Conservation (phyloP, 2,888 invertebrate genomes). For the Chouioia cunea region DNA sequence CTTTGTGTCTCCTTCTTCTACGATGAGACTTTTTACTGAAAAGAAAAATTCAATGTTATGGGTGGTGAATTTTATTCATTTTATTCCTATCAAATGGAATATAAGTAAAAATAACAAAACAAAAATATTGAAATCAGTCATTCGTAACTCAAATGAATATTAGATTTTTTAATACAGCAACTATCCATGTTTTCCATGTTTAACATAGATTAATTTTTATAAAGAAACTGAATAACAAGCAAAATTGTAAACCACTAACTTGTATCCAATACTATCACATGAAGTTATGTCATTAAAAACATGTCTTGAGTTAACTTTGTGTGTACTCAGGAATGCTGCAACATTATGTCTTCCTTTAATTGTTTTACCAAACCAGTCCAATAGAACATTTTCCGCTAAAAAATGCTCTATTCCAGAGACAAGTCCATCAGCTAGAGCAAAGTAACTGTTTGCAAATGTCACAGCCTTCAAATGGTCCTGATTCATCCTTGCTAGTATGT, state of each 20-base stretch:
- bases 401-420: constrained; percentile 70
- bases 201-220: constrained; percentile 13
- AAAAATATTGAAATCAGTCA: no score
- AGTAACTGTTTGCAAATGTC: constrained; percentile 70
- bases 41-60: constrained; percentile 13
- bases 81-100: no score
- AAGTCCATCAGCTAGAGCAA: constrained; percentile 69
- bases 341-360: constrained; percentile 74
- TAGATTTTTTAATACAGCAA: no score
- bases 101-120: no score
- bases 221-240: constrained; percentile 34
- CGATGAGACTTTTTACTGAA: constrained; percentile 23
- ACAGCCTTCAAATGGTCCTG: constrained; percentile 56
- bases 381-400: constrained; percentile 70
- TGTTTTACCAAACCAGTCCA: constrained; percentile 78
- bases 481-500: constrained; percentile 32
- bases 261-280: constrained; percentile 48
- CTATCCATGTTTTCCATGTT: no score
- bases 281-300: constrained; percentile 68
- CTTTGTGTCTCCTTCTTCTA: constrained; percentile 10
- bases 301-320: constrained; percentile 71
- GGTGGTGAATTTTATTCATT: not conserved
- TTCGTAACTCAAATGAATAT: no score
- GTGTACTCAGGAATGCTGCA: constrained; percentile 70
- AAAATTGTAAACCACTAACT: constrained; percentile 33